Conservation (phyloP, 1,140 invertebrate genomes). For the Papilio xuthus region DNA sequence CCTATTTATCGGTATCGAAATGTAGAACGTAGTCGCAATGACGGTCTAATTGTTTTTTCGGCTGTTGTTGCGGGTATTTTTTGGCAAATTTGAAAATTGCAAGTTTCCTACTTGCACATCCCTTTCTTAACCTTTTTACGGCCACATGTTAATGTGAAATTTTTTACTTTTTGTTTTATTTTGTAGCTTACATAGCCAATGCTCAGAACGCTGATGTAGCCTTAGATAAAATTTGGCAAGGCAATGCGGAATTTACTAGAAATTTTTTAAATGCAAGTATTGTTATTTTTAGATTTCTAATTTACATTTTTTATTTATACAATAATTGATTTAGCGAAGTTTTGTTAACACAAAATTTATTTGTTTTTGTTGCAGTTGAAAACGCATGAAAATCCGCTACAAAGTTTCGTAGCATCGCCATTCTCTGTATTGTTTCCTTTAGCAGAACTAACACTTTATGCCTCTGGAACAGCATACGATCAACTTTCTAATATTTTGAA, state of each 20-base stretch:
- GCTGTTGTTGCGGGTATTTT: too few relatives aligned
- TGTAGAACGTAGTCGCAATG: too few relatives aligned
- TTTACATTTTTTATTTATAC: too few relatives aligned
- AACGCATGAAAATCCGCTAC: slow-evolving; percentile 45
- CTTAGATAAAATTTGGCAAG: slow-evolving; percentile 8
- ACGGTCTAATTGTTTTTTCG: too few relatives aligned
- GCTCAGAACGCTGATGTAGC: background rate
- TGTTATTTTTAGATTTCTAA: background rate
- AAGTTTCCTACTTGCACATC: background rate
- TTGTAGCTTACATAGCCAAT: background rate
- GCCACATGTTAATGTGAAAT: too few relatives aligned
- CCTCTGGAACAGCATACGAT: slow-evolving; percentile 78
- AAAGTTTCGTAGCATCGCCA: slow-evolving; percentile 83
- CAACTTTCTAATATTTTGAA: slow-evolving; percentile 79
- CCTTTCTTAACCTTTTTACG: too few relatives aligned
- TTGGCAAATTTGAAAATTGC: too few relatives aligned
- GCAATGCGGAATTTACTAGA: background rate
- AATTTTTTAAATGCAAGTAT: slow-evolving; percentile 7
- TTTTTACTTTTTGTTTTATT: background rate
- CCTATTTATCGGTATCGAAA: too few relatives aligned
- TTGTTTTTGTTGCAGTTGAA: slow-evolving; percentile 3
- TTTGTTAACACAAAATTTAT: background rate
- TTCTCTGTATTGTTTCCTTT: slow-evolving; percentile 83
- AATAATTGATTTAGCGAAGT: too few relatives aligned
- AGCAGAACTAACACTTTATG: slow-evolving; percentile 82